Base-by-base conservation (phyloP, 92 coral and sea anemone species). In the Hydrozoanthus gracilis region DNA sequence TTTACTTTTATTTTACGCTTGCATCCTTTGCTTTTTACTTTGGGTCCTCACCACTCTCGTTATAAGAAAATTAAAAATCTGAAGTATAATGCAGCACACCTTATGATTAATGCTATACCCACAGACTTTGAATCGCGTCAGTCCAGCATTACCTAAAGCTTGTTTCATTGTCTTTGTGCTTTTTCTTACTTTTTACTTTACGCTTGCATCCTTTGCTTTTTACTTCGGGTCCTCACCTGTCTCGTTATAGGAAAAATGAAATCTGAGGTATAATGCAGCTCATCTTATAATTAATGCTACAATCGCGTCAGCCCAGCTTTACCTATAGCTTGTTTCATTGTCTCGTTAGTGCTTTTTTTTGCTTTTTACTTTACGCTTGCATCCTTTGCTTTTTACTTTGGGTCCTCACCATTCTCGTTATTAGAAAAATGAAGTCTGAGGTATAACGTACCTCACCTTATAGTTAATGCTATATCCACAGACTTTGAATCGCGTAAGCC, bases 401-500 rank as follows among this genome's bases (percentile, higher is more conserved):
- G 39, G 39, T 27, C 39, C 39, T 27, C 39, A 27, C 39, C 39
- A 27, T 27, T 27, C 39, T 27, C 39, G 39, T 27, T 27, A 27
- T 27, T 0, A 2, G 39, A 27, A 27, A 27, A 27, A 27, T 27
- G 2, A n/a, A 27, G 2, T 27, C 39, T 27, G 39, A 27, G 2
- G 39, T 27, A 27, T 27, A 27, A 27, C 2, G 39, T 2, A 27
- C 1, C 39, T 27, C 39, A 27, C 39, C 39, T 27, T 27, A 27
- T 27, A 2, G 2, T 27, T 27, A 27, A 27, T 64, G n/a, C 51
- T 68, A 7, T 76, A 44, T 14, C 17, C n/a, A 60, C 90, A 96
- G 99, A 96, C 95, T 61, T 90, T 96, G 79, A 93, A 95, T 89
- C 95, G 94, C 83, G 98, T 95, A 51, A 97, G 99, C 54, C 99